Evolutionary conservation across 2,113 vertebrate species (phyloP).

Genomic region (Serinus canaria): DNA sequence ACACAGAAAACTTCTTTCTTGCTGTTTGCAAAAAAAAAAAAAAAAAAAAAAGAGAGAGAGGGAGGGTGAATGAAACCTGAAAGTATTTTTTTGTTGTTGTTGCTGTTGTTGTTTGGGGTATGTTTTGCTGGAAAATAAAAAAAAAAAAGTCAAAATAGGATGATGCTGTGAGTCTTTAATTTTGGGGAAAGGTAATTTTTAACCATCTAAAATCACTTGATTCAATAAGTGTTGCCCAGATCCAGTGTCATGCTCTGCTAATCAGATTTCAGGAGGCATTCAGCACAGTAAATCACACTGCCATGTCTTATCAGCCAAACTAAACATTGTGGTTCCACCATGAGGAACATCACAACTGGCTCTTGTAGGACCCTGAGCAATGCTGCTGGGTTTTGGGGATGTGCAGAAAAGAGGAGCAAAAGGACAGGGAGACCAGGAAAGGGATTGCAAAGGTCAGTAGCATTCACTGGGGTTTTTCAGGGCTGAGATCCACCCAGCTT

Average conservation of each 20-base stretch:
- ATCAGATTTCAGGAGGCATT: neutral
- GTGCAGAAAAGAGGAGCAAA: neutral
- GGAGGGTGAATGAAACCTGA: constrained; percentile 16
- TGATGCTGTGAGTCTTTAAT: neutral
- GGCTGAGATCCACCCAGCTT: neutral
- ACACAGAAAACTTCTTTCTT: constrained; percentile 25
- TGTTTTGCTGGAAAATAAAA: neutral
- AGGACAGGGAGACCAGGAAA: neutral
- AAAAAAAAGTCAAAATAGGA: neutral
- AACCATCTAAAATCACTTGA: neutral
- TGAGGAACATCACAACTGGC: neutral
- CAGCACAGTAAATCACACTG: neutral
- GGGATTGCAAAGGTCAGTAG: neutral
- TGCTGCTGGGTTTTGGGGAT: neutral
- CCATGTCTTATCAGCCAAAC: neutral
- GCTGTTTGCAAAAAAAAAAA: neutral
- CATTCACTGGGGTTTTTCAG: neutral
- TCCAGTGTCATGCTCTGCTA: neutral
- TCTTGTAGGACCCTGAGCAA: neutral
- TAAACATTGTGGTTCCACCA: neutral
- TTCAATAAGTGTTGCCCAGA: neutral
- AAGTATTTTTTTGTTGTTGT: neutral
- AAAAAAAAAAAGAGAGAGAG: neutral
- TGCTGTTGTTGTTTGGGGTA: neutral
- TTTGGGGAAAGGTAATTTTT: constrained; percentile 1